Conservation (phyloP, 2,797 vertebrate genomes). For the Knipowitschia caucasica region DNA sequence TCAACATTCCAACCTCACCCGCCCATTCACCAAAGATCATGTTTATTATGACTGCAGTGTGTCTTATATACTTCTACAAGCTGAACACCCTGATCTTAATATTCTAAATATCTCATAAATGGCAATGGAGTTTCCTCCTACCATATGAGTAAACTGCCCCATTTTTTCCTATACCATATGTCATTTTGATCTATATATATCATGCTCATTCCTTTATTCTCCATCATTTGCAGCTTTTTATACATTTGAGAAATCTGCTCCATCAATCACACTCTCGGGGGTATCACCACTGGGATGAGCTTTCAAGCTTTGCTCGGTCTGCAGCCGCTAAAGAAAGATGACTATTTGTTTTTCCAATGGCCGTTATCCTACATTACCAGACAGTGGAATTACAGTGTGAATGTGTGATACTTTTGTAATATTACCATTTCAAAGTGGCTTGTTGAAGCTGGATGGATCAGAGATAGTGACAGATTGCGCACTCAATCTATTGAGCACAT, state of each 20-base stretch:
- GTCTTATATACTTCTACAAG: too few species aligned
- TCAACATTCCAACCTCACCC: too few species aligned
- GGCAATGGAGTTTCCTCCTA: not conserved
- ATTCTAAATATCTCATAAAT: not conserved
- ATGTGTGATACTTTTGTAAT: constrained; percentile 16
- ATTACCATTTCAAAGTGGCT: constrained; percentile 36
- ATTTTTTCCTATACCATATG: constrained; percentile 4
- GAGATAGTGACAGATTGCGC: constrained; percentile 23
- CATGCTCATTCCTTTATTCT: constrained; percentile 3
- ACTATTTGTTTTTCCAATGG: constrained; percentile 25
- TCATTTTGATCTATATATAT: constrained; percentile 1
- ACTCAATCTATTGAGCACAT: constrained; percentile 26
- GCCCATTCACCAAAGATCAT: too few species aligned
- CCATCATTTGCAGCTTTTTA: constrained; percentile 24
- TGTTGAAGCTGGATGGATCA: constrained; percentile 22
- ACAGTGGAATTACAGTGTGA: constrained; percentile 13
- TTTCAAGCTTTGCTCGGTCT: constrained; percentile 29
- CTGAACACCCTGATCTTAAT: too few species aligned
- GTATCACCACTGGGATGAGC: constrained; percentile 14
- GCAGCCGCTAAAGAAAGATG: constrained; percentile 31
- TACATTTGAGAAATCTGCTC: constrained; percentile 25
- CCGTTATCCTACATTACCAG: constrained; percentile 37
- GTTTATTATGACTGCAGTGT: too few species aligned
- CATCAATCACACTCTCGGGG: constrained; percentile 43
- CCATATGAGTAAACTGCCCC: not conserved